phyloP scores from a whole-genome alignment of 2,888 invertebrate species.

The Deilephila porcellus region DNA sequence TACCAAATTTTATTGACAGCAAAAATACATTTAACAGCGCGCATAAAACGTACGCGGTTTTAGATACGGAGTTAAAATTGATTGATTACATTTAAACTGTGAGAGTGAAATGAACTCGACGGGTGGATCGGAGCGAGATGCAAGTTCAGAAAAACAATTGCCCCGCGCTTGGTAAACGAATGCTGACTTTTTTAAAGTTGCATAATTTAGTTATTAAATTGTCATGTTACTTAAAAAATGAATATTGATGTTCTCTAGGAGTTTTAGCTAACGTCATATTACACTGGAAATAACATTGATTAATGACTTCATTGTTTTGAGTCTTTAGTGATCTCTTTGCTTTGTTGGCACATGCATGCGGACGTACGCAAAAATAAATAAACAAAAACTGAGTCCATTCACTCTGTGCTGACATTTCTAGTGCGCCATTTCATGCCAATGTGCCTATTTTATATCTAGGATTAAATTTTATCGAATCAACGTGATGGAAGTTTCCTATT shows the following conservation, averaged over 20 bases:
- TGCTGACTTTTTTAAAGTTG: neutral
- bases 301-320: conserved; percentile 68
- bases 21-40: conserved; percentile 48
- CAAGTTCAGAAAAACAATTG: conserved; percentile 33
- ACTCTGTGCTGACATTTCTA: conserved; percentile 80
- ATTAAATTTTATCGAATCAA: conserved; percentile 54
- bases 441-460: conserved; percentile 58
- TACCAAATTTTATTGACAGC: conserved; percentile 45
- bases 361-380: conserved; percentile 75
- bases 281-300: conserved; percentile 56
- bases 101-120: conserved; percentile 40
- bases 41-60: conserved; percentile 45
- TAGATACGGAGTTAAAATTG: conserved; percentile 48
- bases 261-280: neutral
- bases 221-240: neutral
- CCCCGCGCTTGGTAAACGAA: neutral
- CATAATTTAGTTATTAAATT: neutral
- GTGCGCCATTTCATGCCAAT: conserved; percentile 69
- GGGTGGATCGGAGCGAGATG: conserved; percentile 24
- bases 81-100: conserved; percentile 48
- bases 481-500: conserved; percentile 49
- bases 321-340: conserved; percentile 65
- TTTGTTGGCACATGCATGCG: conserved; percentile 78
- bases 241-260: neutral
- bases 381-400: conserved; percentile 80